Conservation (phyloP, 2,113 vertebrate species). For the Mustelus asterias region DNA sequence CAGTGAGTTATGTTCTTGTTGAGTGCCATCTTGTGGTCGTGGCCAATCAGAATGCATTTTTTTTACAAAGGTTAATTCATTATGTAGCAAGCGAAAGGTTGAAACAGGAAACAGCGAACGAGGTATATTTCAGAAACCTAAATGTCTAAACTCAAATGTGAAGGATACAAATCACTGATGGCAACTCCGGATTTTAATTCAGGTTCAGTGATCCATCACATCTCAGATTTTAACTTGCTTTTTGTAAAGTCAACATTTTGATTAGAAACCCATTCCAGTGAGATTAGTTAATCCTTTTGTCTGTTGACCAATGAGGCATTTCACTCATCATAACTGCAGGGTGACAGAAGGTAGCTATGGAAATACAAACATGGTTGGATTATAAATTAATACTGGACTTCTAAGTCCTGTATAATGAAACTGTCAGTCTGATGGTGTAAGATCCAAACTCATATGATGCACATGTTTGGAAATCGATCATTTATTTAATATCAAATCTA, state of each 20-base stretch:
- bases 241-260: neutral
- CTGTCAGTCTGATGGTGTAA: neutral
- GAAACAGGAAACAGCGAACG: neutral
- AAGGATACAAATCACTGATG: neutral
- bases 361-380: neutral
- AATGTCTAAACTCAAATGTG: neutral
- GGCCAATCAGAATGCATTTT: neutral
- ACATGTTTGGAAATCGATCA: neutral
- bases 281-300: neutral
- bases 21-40: constrained; percentile 19
- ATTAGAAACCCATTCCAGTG: neutral
- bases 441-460: neutral
- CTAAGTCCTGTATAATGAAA: neutral
- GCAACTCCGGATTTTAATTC: neutral
- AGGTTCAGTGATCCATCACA: neutral
- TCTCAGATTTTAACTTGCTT: neutral
- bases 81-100: neutral
- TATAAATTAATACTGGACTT: neutral
- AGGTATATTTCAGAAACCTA: neutral
- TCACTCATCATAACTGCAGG: neutral
- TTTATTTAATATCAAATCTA: neutral
- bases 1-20: neutral
- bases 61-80: neutral
- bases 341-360: neutral
- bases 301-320: neutral